Evolutionary conservation across 2,113 vertebrate species (phyloP), one percentile per base, ranked within the genome.

Genomic region (Grammatotria lemairii): DNA sequence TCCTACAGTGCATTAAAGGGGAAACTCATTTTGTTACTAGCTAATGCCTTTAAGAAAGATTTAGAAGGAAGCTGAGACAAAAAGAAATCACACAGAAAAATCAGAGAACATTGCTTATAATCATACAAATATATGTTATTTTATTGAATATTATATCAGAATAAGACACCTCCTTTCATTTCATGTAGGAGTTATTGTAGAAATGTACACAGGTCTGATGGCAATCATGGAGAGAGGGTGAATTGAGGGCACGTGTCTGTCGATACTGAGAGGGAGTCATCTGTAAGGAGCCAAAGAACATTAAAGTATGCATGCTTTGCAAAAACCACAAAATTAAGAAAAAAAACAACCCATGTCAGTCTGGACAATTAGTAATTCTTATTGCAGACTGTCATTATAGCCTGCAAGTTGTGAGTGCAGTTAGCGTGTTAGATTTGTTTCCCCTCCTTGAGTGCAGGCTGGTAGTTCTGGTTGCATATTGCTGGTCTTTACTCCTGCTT

Each of bases 81-180:
- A 49, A 49, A 89, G 6, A 13, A 70, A 51, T 65, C 53, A 83
- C 85, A 87, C 70, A 91, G 21, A 88, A 7, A 83, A 55, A 87
- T 70, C 82, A 85, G 51, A 78, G 65, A 49, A 51, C 81, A 85
- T 81, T 2, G 81, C 84, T 88, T 96, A 96, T 94, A 97, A 96
- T 96, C 89, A 96, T 97, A 97, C 95, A 97, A 97, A 97, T 96
- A 96, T 97, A 96, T 95, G 95, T 94, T 94, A 93, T 93, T 96
- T 96, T 96, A 96, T 97, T 97, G 92, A 95, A 92, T 96, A 95
- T 89, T 96, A 95, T 95, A 93, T 54, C 93, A 93, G 88, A 94
- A 92, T 96, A 94, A 92, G 93, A 94, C 89, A 83, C 89, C 93
- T 93, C 92, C 92, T 91, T 94, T 95, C 51, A 89, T 88, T 91